phyloP scores from a whole-genome alignment of 2,888 invertebrate genomes.

The Ommatoiulus sabulosus region DNA sequence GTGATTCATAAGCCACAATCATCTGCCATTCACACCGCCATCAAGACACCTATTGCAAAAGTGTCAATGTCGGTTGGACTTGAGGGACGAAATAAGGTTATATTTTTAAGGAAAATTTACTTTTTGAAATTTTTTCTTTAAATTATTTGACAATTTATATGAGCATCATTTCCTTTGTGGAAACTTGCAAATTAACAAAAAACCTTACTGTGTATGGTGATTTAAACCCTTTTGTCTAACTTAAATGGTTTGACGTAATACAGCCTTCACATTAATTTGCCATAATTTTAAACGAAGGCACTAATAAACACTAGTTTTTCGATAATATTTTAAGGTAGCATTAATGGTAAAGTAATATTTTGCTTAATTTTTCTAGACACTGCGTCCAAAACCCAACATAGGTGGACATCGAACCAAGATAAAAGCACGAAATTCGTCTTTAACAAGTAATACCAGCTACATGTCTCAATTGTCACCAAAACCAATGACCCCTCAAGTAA shows the following conservation, averaged over 20 bases:
- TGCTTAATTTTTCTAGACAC: background rate
- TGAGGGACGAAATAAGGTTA: background rate
- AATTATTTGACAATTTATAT: no score
- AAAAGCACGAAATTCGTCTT: background rate
- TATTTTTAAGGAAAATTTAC: background rate
- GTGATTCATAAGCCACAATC: background rate
- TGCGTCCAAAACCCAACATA: background rate
- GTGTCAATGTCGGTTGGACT: background rate
- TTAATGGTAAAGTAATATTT: no score
- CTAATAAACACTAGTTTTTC: no score
- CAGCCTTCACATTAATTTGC: no score
- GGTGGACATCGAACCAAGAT: background rate
- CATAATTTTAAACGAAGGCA: no score
- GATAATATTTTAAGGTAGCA: no score
- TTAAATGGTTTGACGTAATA: no score
- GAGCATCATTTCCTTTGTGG: no score
- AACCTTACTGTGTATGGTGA: no score
- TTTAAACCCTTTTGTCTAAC: no score
- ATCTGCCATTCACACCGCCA: background rate
- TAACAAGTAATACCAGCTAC: background rate
- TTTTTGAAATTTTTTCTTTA: no score
- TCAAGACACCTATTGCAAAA: background rate
- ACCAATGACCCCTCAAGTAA: slow-evolving; percentile 49
- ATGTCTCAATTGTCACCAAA: background rate
- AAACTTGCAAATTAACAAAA: no score